A percentile compares a stretch with the other conserved stretches of the same genome.
These are phyloP conservation scores for Dicycla oo DNA, from an alignment of 2,888 invertebrate genomes.

Conservation along the genomic window DNA sequence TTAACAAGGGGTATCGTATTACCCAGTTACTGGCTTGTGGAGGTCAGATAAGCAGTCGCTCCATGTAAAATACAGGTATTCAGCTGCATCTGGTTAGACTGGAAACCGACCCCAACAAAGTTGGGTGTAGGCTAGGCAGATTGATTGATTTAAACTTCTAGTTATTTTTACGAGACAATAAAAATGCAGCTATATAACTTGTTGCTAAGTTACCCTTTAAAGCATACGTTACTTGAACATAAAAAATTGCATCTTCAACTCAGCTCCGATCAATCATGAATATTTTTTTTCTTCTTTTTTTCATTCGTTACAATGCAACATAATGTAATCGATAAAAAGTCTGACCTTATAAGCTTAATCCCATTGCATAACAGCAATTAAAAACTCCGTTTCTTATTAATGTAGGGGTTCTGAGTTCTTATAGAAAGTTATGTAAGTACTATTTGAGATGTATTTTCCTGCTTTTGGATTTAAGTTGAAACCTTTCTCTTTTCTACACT, in stretches of 20 bases:
- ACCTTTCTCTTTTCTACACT: not conserved
- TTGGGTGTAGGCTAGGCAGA: no score
- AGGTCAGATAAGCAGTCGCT: no score
- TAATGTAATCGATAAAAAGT: constrained; percentile 64
- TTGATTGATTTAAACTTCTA: not conserved
- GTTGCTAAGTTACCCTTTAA: constrained; percentile 39
- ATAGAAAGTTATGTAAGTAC: constrained; percentile 6
- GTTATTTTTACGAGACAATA: not conserved
- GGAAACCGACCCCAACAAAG: no score
- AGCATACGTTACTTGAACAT: constrained; percentile 36
- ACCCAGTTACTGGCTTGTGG: no score
- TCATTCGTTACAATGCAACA: constrained; percentile 44
- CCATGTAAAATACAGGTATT: no score
- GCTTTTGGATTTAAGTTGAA: not conserved
- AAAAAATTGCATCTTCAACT: constrained; percentile 49
- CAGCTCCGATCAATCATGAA: constrained; percentile 69
- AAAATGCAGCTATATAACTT: constrained; percentile 2
- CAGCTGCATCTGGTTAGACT: no score
- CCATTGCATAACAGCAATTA: constrained; percentile 68
- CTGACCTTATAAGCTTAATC: constrained; percentile 75
- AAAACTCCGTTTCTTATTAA: constrained; percentile 63
- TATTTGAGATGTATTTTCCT: not conserved
- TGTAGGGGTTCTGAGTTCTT: constrained; percentile 28
- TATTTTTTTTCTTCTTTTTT: constrained; percentile 59
- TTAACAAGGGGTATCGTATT: no score